Conservation (phyloP, 53 echinoderm and acorn worm genomes). For the Hippasteria phrygiana region DNA sequence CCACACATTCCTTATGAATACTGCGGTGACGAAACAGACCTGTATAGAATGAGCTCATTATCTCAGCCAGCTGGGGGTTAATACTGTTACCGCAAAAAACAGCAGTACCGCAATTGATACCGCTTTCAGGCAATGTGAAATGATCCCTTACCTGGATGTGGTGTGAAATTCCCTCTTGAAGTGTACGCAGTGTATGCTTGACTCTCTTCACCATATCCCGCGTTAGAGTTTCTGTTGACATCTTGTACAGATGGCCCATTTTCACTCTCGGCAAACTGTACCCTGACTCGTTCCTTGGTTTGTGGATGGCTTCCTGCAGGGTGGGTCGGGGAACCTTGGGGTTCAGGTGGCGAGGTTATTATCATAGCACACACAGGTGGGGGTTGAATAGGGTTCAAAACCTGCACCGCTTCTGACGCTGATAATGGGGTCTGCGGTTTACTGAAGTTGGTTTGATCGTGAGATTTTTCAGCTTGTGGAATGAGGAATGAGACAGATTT, state of each 20-base stretch:
- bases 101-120: not conserved
- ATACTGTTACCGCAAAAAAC: no score
- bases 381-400: constrained; percentile 16
- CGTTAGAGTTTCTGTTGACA: constrained; percentile 51
- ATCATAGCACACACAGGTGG: constrained; percentile 43
- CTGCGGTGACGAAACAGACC: no score
- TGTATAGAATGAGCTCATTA: no score
- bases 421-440: not conserved
- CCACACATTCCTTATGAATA: no score
- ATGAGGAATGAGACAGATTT: constrained; percentile 53
- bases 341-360: constrained; percentile 41
- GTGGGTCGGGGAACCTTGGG: constrained; percentile 59
- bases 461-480: not conserved
- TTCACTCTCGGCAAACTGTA: constrained; percentile 58
- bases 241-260: constrained; percentile 3
- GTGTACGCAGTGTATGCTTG: constrained; percentile 89
- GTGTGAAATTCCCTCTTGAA: constrained; percentile 90
- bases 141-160: constrained; percentile 85
- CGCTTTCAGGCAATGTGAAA: not conserved
- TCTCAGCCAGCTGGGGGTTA: no score
- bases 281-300: constrained; percentile 55
- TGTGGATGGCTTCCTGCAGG: constrained; percentile 21
- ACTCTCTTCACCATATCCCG: constrained; percentile 78
- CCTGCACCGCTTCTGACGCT: not conserved
- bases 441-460: not conserved